These are phyloP conservation scores for Conus betulinus DNA, from an alignment of 1,140 invertebrate genomes.

Conservation along the genomic window DNA sequence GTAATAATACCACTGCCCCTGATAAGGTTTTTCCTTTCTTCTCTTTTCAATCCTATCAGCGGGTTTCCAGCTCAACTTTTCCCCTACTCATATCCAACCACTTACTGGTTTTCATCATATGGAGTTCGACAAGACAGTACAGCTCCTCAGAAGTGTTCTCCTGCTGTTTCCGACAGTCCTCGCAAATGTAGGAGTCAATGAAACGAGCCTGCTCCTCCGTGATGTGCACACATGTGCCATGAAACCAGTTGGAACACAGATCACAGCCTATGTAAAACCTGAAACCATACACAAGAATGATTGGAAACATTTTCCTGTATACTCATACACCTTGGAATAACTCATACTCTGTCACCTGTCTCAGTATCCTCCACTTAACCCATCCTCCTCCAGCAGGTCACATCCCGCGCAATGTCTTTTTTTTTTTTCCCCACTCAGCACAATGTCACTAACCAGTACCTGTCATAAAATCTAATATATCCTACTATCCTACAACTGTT, in stretches of 20 bases:
- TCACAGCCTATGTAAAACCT: conserved; percentile 99
- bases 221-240: conserved; percentile 97
- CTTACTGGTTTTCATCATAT: conserved; percentile 97
- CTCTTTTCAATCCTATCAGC: no score
- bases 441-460: no score
- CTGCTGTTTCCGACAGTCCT: conserved; percentile 86
- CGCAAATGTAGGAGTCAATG: conserved; percentile 97
- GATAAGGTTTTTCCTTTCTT: no score
- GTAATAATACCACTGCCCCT: no score
- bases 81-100: conserved; percentile 48
- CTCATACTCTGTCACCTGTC: background rate
- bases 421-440: no score
- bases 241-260: conserved; percentile 98
- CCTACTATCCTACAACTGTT: no score
- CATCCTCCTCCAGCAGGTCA: background rate
- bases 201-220: conserved; percentile 93
- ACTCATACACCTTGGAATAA: background rate
- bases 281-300: conserved; percentile 22
- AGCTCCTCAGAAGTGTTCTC: conserved; percentile 88
- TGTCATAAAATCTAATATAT: no score
- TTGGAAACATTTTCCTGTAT: background rate
- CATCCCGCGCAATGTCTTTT: background rate
- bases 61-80: no score
- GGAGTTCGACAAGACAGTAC: conserved; percentile 97
- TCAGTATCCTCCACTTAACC: background rate